Evolutionary conservation across 2,888 invertebrate genomes (phyloP).

Genomic region (Hydriomena furcata): DNA sequence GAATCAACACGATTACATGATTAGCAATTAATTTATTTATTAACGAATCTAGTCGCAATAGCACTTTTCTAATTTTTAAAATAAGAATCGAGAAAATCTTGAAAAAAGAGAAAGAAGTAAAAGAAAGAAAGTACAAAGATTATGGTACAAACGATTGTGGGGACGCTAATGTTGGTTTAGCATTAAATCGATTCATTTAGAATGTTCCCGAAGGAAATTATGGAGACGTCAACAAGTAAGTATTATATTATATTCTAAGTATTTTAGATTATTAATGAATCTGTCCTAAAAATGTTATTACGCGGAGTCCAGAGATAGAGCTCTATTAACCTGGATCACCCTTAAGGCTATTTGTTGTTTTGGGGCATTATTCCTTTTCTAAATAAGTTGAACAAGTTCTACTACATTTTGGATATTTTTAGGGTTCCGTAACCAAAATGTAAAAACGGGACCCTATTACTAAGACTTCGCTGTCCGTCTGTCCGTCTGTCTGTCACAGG

Average conservation of each 20-base stretch:
- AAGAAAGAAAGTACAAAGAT: slow-evolving; percentile 50
- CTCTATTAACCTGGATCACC: too few species aligned
- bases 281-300: not conserved
- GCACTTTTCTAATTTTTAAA: slow-evolving; percentile 73
- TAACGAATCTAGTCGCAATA: slow-evolving; percentile 81
- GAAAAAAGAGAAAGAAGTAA: slow-evolving; percentile 29
- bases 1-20: slow-evolving; percentile 74
- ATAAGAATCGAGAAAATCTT: slow-evolving; percentile 39
- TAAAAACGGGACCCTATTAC: too few species aligned
- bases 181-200: slow-evolving; percentile 73
- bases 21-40: slow-evolving; percentile 75
- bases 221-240: slow-evolving; percentile 77
- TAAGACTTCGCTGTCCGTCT: too few species aligned
- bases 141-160: slow-evolving; percentile 67
- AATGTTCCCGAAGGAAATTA: slow-evolving; percentile 57
- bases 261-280: not conserved
- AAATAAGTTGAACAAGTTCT: too few species aligned
- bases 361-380: too few species aligned
- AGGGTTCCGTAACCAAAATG: too few species aligned
- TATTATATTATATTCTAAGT: not conserved
- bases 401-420: too few species aligned
- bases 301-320: too few species aligned
- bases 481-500: too few species aligned
- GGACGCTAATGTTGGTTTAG: slow-evolving; percentile 74
- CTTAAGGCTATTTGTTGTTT: too few species aligned